phyloP scores from a whole-genome alignment of 2,888 invertebrate genomes.

The Chelonus formosanus region DNA sequence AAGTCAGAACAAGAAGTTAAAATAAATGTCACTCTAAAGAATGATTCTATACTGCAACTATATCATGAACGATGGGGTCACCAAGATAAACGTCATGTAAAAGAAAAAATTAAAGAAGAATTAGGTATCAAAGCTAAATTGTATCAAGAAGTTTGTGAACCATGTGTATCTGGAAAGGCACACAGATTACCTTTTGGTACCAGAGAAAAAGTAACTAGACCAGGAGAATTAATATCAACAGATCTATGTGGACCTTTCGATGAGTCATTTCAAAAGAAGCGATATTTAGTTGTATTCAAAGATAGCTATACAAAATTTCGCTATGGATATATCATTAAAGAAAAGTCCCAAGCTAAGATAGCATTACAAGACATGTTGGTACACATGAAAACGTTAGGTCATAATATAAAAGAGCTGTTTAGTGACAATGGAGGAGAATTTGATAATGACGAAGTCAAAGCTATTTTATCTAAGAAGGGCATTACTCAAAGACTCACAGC shows the following conservation, averaged over 20 bases:
- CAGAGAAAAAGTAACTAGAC: constrained; percentile 38
- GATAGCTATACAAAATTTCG: constrained; percentile 46
- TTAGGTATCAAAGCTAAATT: constrained; percentile 45
- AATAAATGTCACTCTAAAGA: constrained; percentile 32
- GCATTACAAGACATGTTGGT: constrained; percentile 42
- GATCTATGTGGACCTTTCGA: constrained; percentile 50
- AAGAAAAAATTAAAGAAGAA: constrained; percentile 46
- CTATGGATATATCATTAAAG: constrained; percentile 42
- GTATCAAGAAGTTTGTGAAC: constrained; percentile 46
- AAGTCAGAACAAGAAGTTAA: constrained; percentile 34
- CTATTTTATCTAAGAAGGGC: constrained; percentile 40
- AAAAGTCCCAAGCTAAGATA: constrained; percentile 46
- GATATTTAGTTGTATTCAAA: constrained; percentile 40
- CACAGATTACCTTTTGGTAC: constrained; percentile 48
- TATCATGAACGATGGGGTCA: constrained; percentile 56
- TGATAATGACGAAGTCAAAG: constrained; percentile 44
- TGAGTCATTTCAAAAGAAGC: constrained; percentile 37
- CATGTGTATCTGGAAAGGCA: constrained; percentile 49
- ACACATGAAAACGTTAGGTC: constrained; percentile 42
- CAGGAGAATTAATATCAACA: constrained; percentile 47
- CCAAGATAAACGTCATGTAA: constrained; percentile 53
- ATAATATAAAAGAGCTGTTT: constrained; percentile 47
- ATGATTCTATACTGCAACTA: constrained; percentile 42
- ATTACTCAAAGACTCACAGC: constrained; percentile 42
- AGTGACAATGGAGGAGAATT: constrained; percentile 53